These are phyloP conservation scores for Sylvietta virens DNA, from an alignment of 2,113 vertebrate genomes.

Conservation along the genomic window DNA sequence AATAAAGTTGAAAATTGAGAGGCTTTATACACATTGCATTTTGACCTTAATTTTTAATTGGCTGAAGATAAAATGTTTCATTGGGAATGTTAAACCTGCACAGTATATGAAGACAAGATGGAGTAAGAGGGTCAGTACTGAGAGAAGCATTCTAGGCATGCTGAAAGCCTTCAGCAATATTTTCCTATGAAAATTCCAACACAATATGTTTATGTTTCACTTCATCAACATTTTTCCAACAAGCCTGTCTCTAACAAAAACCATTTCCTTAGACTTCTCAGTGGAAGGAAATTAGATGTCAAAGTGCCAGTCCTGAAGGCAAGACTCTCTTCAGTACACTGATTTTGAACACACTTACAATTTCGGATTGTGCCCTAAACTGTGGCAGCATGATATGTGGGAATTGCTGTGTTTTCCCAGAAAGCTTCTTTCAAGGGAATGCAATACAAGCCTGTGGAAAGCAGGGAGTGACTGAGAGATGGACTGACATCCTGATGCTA, in stretches of 20 bases:
- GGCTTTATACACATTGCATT: not conserved
- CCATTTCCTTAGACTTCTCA: not conserved
- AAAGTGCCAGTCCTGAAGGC: constrained; percentile 3
- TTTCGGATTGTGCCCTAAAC: not conserved
- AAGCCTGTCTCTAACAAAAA: not conserved
- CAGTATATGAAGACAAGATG: not conserved
- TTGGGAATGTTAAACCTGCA: not conserved
- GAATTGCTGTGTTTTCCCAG: constrained; percentile 20
- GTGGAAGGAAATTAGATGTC: constrained; percentile 21
- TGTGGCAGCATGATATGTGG: not conserved
- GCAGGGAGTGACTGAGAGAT: not conserved
- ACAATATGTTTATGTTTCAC: constrained; percentile 27
- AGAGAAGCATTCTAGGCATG: not conserved
- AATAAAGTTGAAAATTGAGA: not conserved
- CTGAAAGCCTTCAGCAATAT: constrained; percentile 1
- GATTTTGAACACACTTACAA: not conserved
- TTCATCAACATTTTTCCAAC: constrained; percentile 27
- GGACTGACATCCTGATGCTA: not conserved
- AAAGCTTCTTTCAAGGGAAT: not conserved
- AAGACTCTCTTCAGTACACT: not conserved
- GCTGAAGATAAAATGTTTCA: not conserved
- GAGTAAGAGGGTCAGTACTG: not conserved
- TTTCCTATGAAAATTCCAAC: constrained; percentile 35
- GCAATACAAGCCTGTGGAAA: not conserved
- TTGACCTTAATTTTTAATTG: not conserved